A percentile compares a stretch with the other conserved stretches of the same genome.
phyloP scores from a whole-genome alignment of 2,113 vertebrate genomes.

The Morphnarchus princeps region DNA sequence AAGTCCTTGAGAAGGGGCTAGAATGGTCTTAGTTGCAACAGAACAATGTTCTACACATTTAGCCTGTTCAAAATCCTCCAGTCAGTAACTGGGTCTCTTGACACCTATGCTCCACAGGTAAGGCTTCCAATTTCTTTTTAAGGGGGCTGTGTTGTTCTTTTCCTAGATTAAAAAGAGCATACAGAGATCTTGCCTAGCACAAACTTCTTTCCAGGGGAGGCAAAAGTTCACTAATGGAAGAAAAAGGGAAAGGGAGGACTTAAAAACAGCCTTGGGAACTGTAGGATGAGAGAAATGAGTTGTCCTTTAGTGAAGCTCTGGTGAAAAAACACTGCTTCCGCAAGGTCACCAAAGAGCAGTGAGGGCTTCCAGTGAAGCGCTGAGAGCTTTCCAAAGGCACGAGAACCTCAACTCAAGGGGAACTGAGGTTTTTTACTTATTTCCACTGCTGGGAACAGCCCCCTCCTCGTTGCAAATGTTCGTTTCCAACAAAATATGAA shows the following conservation, averaged over 20 bases:
- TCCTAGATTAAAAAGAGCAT: background rate
- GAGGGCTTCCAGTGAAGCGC: background rate
- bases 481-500: background rate
- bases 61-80: background rate
- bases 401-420: background rate
- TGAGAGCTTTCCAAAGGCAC: rapidly evolving
- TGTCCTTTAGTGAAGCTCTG: background rate
- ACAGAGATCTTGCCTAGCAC: background rate
- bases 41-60: background rate
- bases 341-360: background rate
- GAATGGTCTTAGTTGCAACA: background rate
- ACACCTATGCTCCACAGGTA: background rate
- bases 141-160: background rate
- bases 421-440: background rate
- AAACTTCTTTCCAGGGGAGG: background rate
- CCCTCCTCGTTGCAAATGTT: background rate
- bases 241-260: background rate
- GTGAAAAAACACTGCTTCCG: background rate
- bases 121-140: background rate
- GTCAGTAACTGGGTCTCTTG: background rate
- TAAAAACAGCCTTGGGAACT: background rate
- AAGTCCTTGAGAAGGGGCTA: background rate
- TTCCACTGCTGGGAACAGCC: background rate
- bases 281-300: background rate
- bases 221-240: background rate